Conservation (phyloP, 2,797 vertebrate species). For the Enteromius treurensis region DNA sequence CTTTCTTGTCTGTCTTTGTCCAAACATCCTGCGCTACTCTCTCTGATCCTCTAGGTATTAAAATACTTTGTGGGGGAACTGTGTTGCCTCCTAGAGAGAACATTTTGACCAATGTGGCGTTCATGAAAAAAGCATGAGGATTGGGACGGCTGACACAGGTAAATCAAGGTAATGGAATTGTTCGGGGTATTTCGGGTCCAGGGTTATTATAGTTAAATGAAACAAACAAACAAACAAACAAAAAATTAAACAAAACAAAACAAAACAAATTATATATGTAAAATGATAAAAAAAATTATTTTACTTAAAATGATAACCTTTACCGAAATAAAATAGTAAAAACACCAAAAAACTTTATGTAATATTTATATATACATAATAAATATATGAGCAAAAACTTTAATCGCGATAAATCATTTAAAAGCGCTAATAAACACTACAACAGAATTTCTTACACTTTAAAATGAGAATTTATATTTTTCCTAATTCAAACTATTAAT, state of each 20-base stretch:
- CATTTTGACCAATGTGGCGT: not conserved
- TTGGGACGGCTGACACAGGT: not conserved
- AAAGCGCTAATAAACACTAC: not conserved
- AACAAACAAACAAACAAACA: not conserved
- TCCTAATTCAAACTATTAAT: not conserved
- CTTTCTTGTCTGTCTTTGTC: constrained; percentile 41
- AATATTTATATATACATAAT: too few relatives aligned
- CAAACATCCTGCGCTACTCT: constrained; percentile 39
- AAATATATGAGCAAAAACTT: too few relatives aligned
- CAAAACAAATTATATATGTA: too few relatives aligned
- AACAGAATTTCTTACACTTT: not conserved
- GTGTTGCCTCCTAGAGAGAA: not conserved
- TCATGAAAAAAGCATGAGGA: constrained; percentile 28
- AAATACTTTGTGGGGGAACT: constrained; percentile 11
- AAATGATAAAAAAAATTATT: too few relatives aligned
- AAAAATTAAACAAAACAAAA: too few relatives aligned
- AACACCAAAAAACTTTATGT: not conserved
- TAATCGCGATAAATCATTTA: too few relatives aligned
- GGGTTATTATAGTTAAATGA: not conserved
- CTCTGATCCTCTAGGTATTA: constrained; percentile 10
- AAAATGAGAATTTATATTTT: too few relatives aligned
- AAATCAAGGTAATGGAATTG: constrained; percentile 3
- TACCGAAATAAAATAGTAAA: not conserved
- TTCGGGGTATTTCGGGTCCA: not conserved
- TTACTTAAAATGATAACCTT: too few relatives aligned